Conservation (phyloP, 2,113 vertebrate genomes). For the Thermophis baileyi region DNA sequence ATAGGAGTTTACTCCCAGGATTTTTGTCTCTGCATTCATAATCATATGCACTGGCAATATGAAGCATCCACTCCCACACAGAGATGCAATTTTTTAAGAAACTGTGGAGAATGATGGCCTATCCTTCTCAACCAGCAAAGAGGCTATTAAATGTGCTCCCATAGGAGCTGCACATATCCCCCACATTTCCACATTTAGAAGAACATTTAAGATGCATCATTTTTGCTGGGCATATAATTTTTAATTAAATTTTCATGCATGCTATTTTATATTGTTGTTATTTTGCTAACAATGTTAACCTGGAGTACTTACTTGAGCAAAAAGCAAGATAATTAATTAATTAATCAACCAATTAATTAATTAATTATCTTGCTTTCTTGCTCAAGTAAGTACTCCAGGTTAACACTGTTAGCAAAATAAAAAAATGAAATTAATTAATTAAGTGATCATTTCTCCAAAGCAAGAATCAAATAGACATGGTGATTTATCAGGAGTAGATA, state of each 20-base stretch:
- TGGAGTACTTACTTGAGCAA: not conserved
- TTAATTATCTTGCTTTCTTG: not conserved
- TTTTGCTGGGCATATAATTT: not conserved
- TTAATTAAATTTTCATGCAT: not conserved
- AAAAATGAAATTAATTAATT: not conserved
- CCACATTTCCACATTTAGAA: not conserved
- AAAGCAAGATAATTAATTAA: not conserved
- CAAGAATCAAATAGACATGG: not conserved
- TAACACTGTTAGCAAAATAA: not conserved
- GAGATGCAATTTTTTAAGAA: not conserved
- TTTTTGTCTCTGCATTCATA: not conserved
- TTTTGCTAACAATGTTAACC: not conserved
- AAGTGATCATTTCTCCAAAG: not conserved
- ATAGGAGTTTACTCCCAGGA: not conserved
- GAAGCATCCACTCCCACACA: not conserved
- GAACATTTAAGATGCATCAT: not conserved
- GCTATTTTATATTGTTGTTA: not conserved
- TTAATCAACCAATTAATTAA: too few species aligned
- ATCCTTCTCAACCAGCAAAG: not conserved
- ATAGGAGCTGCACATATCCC: not conserved
- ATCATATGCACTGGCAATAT: not conserved
- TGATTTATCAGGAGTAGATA: not conserved
- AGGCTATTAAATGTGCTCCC: not conserved
- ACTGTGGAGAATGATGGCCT: not conserved
- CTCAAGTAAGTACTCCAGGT: not conserved